Base-by-base conservation (phyloP, 2,888 invertebrate species). In the Melipona beecheii region DNA sequence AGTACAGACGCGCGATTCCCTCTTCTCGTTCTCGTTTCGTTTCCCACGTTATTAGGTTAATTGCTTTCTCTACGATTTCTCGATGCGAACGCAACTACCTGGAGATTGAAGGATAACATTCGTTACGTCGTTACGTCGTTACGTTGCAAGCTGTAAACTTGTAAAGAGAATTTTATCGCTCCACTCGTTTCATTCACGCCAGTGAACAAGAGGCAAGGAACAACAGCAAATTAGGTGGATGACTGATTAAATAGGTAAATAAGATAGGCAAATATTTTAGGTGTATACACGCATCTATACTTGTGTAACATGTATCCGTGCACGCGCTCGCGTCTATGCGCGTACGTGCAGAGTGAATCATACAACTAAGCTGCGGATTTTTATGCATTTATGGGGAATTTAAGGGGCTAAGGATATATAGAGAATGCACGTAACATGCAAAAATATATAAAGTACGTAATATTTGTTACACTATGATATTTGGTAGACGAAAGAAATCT, bases 161-260 rank as follows among this genome's bases (percentile, higher is more conserved):
- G 31, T 66, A 13, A 75, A 60, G 49, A 66, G 17, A 56, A 62
- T 71, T 66, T 68, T 72, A 83, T 69, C 68, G 75, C 66, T 72
- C 54, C 69, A 31, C 49, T 75, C 50, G 66, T 60, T 75, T 68
- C 11, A n/a, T 68, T 71, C 76, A 52, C 19, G 49, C 5, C 21
- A 11, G 21, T 31, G 62, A 50, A 58, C 43, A 54, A 54, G 21
- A 54, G 24, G 21, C 43, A 81, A 24, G 54, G 43, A 69, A 52
- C 36, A 65, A 56, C 49, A 52, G 36, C 9, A 65, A 43, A 71
- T 65, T 49, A 75, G 62, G 19, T 21, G 75, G 19, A 75, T 69
- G 78, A 68, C 80, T 65, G 79, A 70, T 72, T 52, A 68, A 62
- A 4, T 78, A 71, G 71, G 49, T 72, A 78, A 66, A 62, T 62